Base-by-base conservation (phyloP, 2,113 vertebrate species). In the Ceuthmochares aereus region DNA sequence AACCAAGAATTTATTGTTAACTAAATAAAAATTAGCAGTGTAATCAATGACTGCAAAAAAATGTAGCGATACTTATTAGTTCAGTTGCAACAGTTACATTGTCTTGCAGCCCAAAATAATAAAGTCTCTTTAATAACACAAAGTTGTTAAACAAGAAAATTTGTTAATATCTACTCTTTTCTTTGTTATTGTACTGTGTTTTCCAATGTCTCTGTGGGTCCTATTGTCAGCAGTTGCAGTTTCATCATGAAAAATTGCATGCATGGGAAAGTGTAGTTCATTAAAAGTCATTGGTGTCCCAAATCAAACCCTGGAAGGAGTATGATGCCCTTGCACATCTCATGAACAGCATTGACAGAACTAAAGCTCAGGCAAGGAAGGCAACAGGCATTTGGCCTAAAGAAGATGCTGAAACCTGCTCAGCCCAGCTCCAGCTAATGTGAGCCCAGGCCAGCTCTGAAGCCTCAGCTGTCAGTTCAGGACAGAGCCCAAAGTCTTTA, bases 311-410 rank as follows among this genome's bases (percentile, higher is more conserved):
- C 16, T 37, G 34, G 63, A 51, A 76, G 11, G 13, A 37, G 7
- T 45, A 14, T 14, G 30, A 43, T 56, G 26, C 9, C 47, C 12
- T 56, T 68, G 27, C 22, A n/a, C 9, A 34, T 5, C 5, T 32
- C 12, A 25, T 0, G 1, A 27, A 37, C 3, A 63, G 23, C 36
- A n/a, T 1, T 36, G 36, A 16, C 36, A 69, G 16, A 58, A 13
- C 26, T 64, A 27, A 82, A 12, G 19, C 22, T 69, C 18, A 43
- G 22, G 26, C 10, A 45, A 9, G n/a, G 21, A 42, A 51, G 4
- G 8, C 10, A 70, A 58, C 22, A 64, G 16, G 19, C 42, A 14
- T 5, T 75, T 32, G 13, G 40, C 13, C 56, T 12, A 8, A 26
- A n/a, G 25, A n/a, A 59, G 64, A 8, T 26, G 27, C 4, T 56